These are phyloP conservation scores for Tachypleus tridentatus DNA, from an alignment of 1,140 invertebrate species.

Conservation along the genomic window DNA sequence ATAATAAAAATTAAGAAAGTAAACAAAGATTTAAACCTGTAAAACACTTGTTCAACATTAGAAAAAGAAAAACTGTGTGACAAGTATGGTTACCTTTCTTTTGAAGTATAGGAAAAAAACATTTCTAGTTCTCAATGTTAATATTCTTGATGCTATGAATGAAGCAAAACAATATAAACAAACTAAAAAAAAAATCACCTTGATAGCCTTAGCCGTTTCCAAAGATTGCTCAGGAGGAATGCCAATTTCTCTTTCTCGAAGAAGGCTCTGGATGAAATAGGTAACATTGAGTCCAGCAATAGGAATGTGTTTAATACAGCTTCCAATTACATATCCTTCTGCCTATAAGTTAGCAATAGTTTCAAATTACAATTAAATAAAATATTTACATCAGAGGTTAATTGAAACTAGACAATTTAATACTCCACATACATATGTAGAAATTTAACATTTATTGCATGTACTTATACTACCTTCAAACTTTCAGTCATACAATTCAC, in stretches of 20 bases:
- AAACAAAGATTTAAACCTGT: too few species aligned
- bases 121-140: constrained; percentile 5
- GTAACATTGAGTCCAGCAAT: constrained; percentile 99
- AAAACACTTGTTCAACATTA: too few species aligned
- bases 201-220: constrained; percentile 84
- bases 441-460: too few species aligned
- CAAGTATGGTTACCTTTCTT: too few species aligned
- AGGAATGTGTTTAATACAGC: constrained; percentile 99
- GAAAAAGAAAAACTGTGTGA: too few species aligned
- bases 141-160: neutral
- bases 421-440: too few species aligned
- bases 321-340: constrained; percentile 98
- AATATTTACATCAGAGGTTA: too few species aligned
- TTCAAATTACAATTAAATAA: too few species aligned
- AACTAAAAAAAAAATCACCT: constrained; percentile 16
- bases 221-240: constrained; percentile 98
- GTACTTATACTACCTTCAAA: too few species aligned
- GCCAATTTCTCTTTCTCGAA: constrained; percentile 90
- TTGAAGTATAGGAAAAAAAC: constrained; percentile 1
- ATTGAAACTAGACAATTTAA: too few species aligned
- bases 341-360: constrained; percentile 46
- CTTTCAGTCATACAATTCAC: too few species aligned
- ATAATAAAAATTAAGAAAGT: too few species aligned
- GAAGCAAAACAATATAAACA: neutral
- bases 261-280: constrained; percentile 94